Conservation (phyloP, 2,797 vertebrate genomes). For the Tangara arthus region DNA sequence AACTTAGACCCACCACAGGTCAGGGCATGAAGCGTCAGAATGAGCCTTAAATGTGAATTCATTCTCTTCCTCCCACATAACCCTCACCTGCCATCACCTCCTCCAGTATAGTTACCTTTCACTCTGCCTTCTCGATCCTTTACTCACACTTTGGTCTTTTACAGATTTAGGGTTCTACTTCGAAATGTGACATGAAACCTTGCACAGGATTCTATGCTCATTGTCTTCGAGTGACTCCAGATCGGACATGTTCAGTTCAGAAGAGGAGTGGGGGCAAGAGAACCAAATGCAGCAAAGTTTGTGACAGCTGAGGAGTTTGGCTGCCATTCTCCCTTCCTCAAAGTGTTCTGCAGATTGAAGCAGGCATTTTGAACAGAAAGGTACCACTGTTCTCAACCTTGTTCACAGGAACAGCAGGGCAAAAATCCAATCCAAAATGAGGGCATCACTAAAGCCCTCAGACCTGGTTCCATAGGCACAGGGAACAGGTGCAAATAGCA, state of each 20-base stretch:
- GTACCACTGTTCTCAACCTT: background rate
- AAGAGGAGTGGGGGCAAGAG: background rate
- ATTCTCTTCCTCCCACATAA: slow-evolving; percentile 36
- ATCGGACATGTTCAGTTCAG: background rate
- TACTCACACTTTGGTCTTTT: slow-evolving; percentile 36
- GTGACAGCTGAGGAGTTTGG: background rate
- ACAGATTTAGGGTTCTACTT: background rate
- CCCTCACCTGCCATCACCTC: slow-evolving; percentile 56
- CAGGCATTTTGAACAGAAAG: background rate
- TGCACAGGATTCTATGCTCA: background rate
- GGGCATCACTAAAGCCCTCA: background rate
- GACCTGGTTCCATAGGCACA: background rate
- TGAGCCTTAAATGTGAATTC: slow-evolving; percentile 10
- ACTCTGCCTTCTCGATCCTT: slow-evolving; percentile 6
- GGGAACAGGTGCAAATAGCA: background rate
- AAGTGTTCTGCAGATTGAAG: background rate
- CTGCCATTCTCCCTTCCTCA: background rate
- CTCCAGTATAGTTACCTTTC: slow-evolving; percentile 37
- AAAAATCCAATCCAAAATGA: background rate
- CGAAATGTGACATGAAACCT: background rate
- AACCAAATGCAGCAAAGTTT: background rate
- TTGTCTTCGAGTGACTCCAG: background rate
- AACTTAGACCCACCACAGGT: slow-evolving; percentile 31
- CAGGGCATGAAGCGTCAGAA: background rate
- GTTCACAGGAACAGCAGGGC: background rate